Base-by-base conservation (phyloP, 2,888 invertebrate genomes). In the Eupeodes latifasciatus region DNA sequence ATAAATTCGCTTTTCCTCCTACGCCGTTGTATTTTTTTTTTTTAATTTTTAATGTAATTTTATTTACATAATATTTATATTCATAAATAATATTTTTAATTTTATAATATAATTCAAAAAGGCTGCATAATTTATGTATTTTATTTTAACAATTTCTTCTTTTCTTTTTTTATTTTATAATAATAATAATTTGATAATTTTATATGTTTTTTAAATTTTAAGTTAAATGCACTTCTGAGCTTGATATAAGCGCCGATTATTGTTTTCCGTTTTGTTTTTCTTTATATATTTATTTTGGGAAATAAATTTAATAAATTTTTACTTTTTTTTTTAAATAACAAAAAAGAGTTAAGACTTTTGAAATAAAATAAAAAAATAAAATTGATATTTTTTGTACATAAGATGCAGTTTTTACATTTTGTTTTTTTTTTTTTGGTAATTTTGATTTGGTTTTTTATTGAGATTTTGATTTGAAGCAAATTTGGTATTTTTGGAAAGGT, bases 241-340 rank as follows among this genome's bases (percentile, higher is more conserved):
- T 89, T 89, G 66, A 79, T 85, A 91, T 92, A 92, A 93, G 92
- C 92, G 93, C 93, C 92, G 92, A 93, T 92, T 92, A 92, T 93
- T 92, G 93, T 92, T 92, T 91, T 92, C 92, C 90, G 88, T 91
- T 90, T 87, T 82, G 78, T 16, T 47, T 72, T 57, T 40, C 40
- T 71, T 7, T 14, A 51, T 16, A 69, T 49, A 51, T n/a, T 14
- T 9, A n/a, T 47, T 49, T 81, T 78, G 81, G 44, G 66, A 71
- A 59, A 12, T 14, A 2, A 59, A 14, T 36, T 59, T 44, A 44
- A 64, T 64, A 12, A 59, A 3, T 3, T 64, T 64, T 1, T 12
- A 19, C 2, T 27, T 27, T 27, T 27, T 27, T 27, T 27, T 27
- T 27, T 44, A 64, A 53, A 4, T 11, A 66, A 44, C 34, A 57